These are phyloP conservation scores for Drosophila neotestacea DNA, from an alignment of 2,888 invertebrate species.

Conservation along the genomic window DNA sequence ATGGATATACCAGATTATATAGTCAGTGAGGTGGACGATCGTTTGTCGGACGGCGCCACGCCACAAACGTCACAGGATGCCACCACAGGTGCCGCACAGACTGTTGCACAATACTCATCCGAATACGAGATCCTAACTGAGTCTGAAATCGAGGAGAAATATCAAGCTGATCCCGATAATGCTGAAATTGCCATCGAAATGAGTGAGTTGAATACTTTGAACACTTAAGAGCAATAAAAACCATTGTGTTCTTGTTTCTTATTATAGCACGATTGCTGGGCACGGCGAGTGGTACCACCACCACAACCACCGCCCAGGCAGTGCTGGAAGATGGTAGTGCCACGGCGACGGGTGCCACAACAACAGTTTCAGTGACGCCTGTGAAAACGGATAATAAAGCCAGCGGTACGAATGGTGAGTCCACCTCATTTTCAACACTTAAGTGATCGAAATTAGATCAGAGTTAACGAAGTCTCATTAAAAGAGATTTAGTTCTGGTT, in stretches of 20 bases:
- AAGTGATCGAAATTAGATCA: too few species aligned
- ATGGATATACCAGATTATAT: constrained; percentile 87
- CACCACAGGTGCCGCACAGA: constrained; percentile 76
- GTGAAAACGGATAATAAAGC: constrained; percentile 80
- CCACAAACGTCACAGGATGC: constrained; percentile 83
- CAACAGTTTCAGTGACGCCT: constrained; percentile 64
- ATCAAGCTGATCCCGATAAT: constrained; percentile 81
- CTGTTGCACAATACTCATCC: constrained; percentile 84
- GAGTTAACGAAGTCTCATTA: too few species aligned
- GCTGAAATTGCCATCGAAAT: constrained; percentile 84
- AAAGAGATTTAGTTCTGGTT: too few species aligned
- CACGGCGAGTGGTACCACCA: constrained; percentile 61
- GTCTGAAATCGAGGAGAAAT: constrained; percentile 84
- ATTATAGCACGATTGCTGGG: constrained; percentile 80
- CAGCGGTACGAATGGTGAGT: constrained; percentile 74
- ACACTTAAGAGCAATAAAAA: too few species aligned
- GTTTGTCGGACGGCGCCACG: constrained; percentile 79
- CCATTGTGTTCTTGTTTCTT: background rate
- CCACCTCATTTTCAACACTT: background rate
- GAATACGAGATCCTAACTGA: constrained; percentile 85
- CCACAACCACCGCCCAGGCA: constrained; percentile 62
- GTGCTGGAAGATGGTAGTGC: constrained; percentile 71
- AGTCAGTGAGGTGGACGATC: constrained; percentile 84
- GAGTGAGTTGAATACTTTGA: constrained; percentile 65
- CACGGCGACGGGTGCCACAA: constrained; percentile 33